Conservation (phyloP, 2,888 invertebrate species). For the Clunio marinus region DNA sequence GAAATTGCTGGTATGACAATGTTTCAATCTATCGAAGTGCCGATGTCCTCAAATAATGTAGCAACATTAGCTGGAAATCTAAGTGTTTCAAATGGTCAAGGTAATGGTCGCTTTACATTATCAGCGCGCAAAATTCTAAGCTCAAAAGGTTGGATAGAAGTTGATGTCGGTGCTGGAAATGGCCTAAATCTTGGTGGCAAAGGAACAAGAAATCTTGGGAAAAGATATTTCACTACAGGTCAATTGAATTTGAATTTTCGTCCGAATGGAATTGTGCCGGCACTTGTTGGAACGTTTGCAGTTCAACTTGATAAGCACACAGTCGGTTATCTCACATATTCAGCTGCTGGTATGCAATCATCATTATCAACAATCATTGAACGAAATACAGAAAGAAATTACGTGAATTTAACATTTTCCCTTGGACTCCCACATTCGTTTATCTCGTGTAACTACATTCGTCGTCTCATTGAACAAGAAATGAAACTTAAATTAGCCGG, state of each 20-base stretch:
- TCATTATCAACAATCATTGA: constrained; percentile 79
- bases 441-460: constrained; percentile 68
- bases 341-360: constrained; percentile 63
- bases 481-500: constrained; percentile 70
- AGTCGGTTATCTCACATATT: constrained; percentile 82
- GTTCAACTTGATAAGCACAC: constrained; percentile 83
- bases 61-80: constrained; percentile 77
- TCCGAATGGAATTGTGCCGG: constrained; percentile 70
- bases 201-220: constrained; percentile 70
- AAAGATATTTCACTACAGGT: constrained; percentile 71
- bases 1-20: constrained; percentile 93
- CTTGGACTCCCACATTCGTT: constrained; percentile 79
- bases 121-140: constrained; percentile 68
- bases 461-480: constrained; percentile 74
- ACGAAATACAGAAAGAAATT: constrained; percentile 66
- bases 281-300: constrained; percentile 72
- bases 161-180: constrained; percentile 80
- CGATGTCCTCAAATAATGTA: constrained; percentile 80
- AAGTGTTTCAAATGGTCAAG: constrained; percentile 83
- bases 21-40: constrained; percentile 89
- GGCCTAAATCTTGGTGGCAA: constrained; percentile 75
- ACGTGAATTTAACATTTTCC: constrained; percentile 68
- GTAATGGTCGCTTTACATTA: constrained; percentile 70
- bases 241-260: constrained; percentile 73
- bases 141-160: constrained; percentile 82